A percentile compares a stretch with the other conserved stretches of the same genome.
Conservation (phyloP, 2,113 vertebrate genomes). For the Prunella himalayana region DNA sequence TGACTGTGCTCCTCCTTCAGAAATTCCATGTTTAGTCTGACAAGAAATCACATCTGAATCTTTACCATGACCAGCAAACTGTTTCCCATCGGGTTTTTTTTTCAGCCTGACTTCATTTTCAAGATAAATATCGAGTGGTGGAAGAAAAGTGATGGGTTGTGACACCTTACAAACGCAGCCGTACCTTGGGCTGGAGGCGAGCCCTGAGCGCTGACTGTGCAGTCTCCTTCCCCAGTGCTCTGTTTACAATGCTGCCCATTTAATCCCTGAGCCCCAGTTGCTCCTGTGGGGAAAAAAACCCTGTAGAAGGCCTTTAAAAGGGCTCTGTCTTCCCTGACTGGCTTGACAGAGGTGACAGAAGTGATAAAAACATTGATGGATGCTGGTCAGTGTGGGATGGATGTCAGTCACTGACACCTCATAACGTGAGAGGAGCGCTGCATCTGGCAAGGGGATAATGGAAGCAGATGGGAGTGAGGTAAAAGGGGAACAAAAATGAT, state of each 20-base stretch:
- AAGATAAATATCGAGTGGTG: neutral
- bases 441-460: neutral
- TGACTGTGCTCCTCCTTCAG: slow-evolving; percentile 11
- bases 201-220: neutral
- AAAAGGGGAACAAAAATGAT: neutral
- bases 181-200: neutral
- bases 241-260: neutral
- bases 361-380: neutral
- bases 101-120: neutral
- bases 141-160: neutral
- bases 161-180: neutral
- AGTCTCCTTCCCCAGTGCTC: neutral
- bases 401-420: neutral
- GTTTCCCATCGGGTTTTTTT: neutral
- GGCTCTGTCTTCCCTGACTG: neutral
- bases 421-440: neutral
- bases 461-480: neutral
- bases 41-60: neutral
- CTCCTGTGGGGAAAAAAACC: neutral
- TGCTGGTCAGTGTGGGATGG: neutral
- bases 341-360: neutral
- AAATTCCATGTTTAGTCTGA: neutral
- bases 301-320: neutral
- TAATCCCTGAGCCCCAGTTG: neutral
- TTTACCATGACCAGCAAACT: neutral